Evolutionary conservation across 2,888 invertebrate species (phyloP).

Genomic region (Pristionchus japonicus): DNA sequence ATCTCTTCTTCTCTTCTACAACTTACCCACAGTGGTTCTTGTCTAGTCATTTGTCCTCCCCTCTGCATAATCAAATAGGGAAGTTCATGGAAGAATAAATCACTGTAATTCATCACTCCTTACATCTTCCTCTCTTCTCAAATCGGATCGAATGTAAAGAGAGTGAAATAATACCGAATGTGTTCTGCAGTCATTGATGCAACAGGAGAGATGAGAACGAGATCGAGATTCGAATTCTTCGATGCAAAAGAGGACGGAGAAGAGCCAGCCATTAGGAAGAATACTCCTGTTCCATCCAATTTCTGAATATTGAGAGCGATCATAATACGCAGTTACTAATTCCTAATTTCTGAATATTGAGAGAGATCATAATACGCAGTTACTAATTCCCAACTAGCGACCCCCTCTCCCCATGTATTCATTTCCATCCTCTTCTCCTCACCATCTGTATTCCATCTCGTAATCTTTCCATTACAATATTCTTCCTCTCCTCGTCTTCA

Average conservation of each 20-base stretch:
- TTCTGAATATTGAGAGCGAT: no score
- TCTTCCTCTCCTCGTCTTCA: background rate
- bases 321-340: no score
- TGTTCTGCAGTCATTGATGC: background rate
- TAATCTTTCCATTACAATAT: background rate
- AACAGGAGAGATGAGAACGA: constrained; percentile 38
- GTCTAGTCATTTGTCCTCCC: constrained; percentile 12
- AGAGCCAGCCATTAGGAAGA: constrained; percentile 25
- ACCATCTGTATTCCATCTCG: constrained; percentile 40
- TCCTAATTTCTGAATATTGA: no score
- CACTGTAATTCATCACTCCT: background rate
- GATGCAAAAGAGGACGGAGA: constrained; percentile 4
- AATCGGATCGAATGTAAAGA: background rate
- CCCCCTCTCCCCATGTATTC: background rate
- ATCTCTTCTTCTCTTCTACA: no score
- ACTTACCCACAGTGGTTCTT: constrained; percentile 27
- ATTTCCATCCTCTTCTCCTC: background rate
- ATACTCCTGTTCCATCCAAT: background rate
- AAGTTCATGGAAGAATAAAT: constrained; percentile 16
- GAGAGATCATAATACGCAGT: background rate
- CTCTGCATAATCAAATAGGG: constrained; percentile 3
- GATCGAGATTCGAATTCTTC: constrained; percentile 2
- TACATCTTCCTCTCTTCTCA: background rate
- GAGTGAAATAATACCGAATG: background rate
- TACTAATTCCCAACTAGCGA: background rate